A percentile compares a stretch with the other conserved stretches of the same genome.
Evolutionary conservation across 2,797 vertebrate genomes (phyloP).

Genomic region (Crenichthys baileyi): DNA sequence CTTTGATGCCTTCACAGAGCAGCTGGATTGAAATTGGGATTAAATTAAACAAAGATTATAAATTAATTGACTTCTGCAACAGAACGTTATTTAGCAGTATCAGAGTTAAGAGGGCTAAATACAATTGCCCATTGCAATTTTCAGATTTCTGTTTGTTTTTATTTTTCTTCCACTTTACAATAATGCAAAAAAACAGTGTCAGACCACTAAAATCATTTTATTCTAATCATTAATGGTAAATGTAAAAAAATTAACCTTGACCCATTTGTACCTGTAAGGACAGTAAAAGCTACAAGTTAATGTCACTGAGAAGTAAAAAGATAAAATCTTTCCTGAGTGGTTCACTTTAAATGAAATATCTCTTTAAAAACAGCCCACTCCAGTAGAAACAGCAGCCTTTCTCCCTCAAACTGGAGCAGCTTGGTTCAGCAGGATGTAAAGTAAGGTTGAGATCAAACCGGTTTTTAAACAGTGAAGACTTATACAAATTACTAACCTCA

Average conservation of each 20-base stretch:
- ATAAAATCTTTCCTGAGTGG: slow-evolving; percentile 26
- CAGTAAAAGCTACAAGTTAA: background rate
- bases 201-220: no score
- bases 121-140: no score
- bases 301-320: slow-evolving; percentile 12
- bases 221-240: no score
- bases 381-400: slow-evolving; percentile 19
- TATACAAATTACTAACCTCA: slow-evolving; percentile 18
- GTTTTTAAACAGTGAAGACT: slow-evolving; percentile 21
- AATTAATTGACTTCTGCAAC: no score
- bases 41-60: no score
- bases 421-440: slow-evolving; percentile 13
- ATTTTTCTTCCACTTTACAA: no score
- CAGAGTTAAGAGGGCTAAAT: no score
- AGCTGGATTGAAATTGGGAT: no score
- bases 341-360: slow-evolving; percentile 41
- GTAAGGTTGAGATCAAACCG: slow-evolving; percentile 30
- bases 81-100: no score
- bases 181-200: background rate
- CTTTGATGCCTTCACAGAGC: no score
- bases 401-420: slow-evolving; percentile 16
- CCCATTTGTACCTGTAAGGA: background rate
- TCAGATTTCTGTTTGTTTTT: no score
- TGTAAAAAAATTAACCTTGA: background rate
- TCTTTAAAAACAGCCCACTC: slow-evolving; percentile 17